Evolutionary conservation across 2,888 invertebrate genomes (phyloP).

Genomic region (Drosophila falleni): DNA sequence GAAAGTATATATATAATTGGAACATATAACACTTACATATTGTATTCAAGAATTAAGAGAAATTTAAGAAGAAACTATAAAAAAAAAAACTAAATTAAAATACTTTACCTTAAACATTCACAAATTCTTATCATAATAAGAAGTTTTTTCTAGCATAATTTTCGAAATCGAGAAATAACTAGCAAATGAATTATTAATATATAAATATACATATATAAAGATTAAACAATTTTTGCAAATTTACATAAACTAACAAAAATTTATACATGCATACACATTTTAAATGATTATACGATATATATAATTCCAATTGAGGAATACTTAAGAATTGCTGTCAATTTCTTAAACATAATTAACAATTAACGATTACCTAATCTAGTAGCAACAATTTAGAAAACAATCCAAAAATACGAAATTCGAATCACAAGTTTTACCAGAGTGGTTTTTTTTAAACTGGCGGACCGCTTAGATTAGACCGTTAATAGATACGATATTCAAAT

Average conservation of each 20-base stretch:
- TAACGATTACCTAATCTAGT: slow-evolving; percentile 39
- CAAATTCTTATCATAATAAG: slow-evolving; percentile 35
- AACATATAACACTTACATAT: slow-evolving; percentile 22
- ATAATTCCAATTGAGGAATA: slow-evolving; percentile 21
- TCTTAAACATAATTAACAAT: slow-evolving; percentile 59
- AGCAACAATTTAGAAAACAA: slow-evolving; percentile 9
- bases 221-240: slow-evolving; percentile 55
- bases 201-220: slow-evolving; percentile 13
- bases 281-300: slow-evolving; percentile 37
- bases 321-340: slow-evolving; percentile 65
- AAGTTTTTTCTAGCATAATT: slow-evolving; percentile 40
- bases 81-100: slow-evolving; percentile 12
- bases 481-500: slow-evolving; percentile 10
- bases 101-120: slow-evolving; percentile 16
- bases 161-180: slow-evolving; percentile 21
- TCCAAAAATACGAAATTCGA: slow-evolving; percentile 24
- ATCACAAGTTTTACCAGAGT: slow-evolving; percentile 45
- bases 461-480: slow-evolving; percentile 14
- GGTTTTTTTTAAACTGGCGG: slow-evolving; percentile 2
- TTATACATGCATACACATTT: slow-evolving; percentile 49
- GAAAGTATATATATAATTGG: background rate
- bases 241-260: slow-evolving; percentile 49
- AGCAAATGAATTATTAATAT: slow-evolving; percentile 31
- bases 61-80: background rate
- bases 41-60: slow-evolving; percentile 26